Evolutionary conservation across 2,113 vertebrate species (phyloP), one percentile per base, ranked within the genome.

Genomic region (Falco punctatus): DNA sequence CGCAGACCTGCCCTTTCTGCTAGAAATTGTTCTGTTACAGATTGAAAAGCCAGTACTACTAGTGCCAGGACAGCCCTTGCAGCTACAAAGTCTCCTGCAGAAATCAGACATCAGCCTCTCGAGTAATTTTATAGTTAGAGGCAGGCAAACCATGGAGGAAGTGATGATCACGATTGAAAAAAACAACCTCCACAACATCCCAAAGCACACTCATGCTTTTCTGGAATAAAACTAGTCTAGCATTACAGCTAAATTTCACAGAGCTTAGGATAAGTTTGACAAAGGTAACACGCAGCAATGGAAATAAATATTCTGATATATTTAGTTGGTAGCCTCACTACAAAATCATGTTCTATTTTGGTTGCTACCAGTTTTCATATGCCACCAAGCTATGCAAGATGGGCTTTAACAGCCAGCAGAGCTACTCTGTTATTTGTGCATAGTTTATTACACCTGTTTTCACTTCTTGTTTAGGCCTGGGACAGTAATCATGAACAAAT

Each of bases 231-330:
- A 49, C 24, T 42, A 42, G 59, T 38, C 81, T 4, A 66, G 35
- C 23, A 40, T 22, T 59, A 57, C 5, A 70, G 24, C 28, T 70
- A 24, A 38, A 33, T 14, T 64, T 42, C 32, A 33, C 0, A 74
- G 40, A 81, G 57, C 57, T 67, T 52, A 24, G 49, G 32, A 3
- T 26, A 82, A 91, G 22, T 73, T 94, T 73, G 46, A 90, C 64
- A 73, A 79, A 83, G 62, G 77, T 18, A 74, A 74, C 28, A 27
- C 0, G 1, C 23, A 89, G 84, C 91, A 89, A 71, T 38, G 61
- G n/a, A 91, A 94, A 85, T n/a, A 91, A 96, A 81, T 65, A 94
- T 84, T 78, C 81, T 35, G 81, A 87, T 94, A 89, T 89, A 96
- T 91, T 94, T 96, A 95, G 91, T 46, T 57, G 35, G 52, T 57